Evolutionary conservation across 1,140 invertebrate species (phyloP), one percentile per base, ranked within the genome.

Genomic region (Aphis gossypii): DNA sequence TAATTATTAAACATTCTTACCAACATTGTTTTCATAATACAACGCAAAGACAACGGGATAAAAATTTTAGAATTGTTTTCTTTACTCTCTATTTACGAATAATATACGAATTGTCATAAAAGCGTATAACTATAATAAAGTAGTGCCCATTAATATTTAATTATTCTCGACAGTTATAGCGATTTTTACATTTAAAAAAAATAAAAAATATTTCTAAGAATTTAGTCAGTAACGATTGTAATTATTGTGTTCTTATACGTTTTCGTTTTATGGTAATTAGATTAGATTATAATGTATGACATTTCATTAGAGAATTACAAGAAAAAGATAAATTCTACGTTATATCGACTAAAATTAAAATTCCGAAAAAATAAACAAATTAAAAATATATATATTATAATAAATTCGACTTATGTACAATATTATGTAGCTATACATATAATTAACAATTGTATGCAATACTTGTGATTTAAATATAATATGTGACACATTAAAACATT

Each of bases 171-270:
- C 48, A 89, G 41, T 89, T 51, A 35, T 38, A 54, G 51, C 87
- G 48, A 89, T 38, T 56, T 87, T 89, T 89, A 89, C 51, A 89
- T 56, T 56, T 11, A 89, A 41, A 89, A 89, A 89, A n/a, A 76
- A 76, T n/a, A n/a, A 76, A n/a, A n/a, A 88, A 89, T 38, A 25
- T 56, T 89, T 56, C 88, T 56, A 14, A 51, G 88, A 89, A 89
- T 89, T 89, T 41, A 86, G 41, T 86, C 18, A 54, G 87, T 88
- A 88, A 88, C 21, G 35, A 88, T 56, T 56, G 4, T 89, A 38
- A 89, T 89, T 56, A 38, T 89, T 56, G 20, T 56, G 88, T 54
- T 48, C 87, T 23, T 35, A n/a, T 88, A 48, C 46, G 46, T 48
- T 88, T 88, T 88, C 30, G 20, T 88, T 48, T 88, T 88, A 48